Evolutionary conservation across 2,113 vertebrate species (phyloP), one percentile per base, ranked within the genome.

Genomic region (Merops nubicus): DNA sequence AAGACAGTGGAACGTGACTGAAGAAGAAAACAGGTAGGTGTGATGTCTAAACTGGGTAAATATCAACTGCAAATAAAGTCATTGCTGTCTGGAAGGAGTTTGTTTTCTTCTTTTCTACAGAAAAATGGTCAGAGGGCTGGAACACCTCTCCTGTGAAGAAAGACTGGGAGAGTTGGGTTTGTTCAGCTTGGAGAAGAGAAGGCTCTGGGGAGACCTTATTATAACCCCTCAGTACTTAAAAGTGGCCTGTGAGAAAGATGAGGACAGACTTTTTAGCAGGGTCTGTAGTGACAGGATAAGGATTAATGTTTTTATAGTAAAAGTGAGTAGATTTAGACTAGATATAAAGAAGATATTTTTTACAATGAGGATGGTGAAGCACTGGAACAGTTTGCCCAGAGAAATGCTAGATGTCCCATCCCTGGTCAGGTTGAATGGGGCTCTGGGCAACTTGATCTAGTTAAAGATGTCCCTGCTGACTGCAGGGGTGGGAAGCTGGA

Each of bases 401-500:
- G 29, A 43, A 2, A 11, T 17, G 8, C 11, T 34, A 7, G 31
- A 12, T 9, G 8, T 7, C 28, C 5, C 8, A 23, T 29, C 3
- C 21, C 18, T n/a, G 29, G 26, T n/a, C 25, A 45, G 4, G 22
- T 21, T 64, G 34, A 48, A 50, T 0, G 0, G 18, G 34, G 8
- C 9, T 78, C 33, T 64, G 43, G 43, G 31, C 38, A 68, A 21
- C 12, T 11, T 68, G 12, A 12, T 43, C 8, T 33, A 21, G 23
- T 26, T 4, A 9, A 64, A 64, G 6, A 13, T 31, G n/a, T 73
- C 23, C 25, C 45, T 48, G 19, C 11, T 53, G 1, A 33, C 8
- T 53, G 38, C 33, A 63, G 20, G 6, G 15, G n/a, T 64, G 62
- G 62, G 8, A 19, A 11, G 7, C 15, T 73, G 34, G 34, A 73